These are phyloP conservation scores for Stigmatopora argus DNA, from an alignment of 2,113 vertebrate genomes.

Conservation along the genomic window DNA sequence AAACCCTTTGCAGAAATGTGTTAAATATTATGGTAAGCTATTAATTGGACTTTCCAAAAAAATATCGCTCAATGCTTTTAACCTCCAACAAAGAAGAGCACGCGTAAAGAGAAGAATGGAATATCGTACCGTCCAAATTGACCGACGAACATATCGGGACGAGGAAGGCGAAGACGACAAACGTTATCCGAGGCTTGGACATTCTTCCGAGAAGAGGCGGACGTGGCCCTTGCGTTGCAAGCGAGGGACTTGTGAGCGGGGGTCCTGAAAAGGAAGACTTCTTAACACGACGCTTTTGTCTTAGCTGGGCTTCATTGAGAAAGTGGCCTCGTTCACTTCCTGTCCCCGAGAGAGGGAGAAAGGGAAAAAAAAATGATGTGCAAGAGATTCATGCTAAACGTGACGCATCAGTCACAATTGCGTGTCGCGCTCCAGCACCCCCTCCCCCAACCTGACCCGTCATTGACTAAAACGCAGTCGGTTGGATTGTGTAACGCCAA, in stretches of 20 bases:
- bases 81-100: not conserved
- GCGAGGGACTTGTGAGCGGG: conserved; percentile 45
- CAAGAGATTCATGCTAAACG: conserved; percentile 19
- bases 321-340: conserved; percentile 45
- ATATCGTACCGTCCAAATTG: conserved; percentile 49
- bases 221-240: conserved; percentile 44
- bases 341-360: conserved; percentile 1
- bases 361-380: conserved; percentile 12
- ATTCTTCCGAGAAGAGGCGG: conserved; percentile 45
- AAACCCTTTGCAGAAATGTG: too few relatives aligned
- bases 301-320: conserved; percentile 37
- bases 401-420: conserved; percentile 22
- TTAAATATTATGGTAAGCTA: too few relatives aligned
- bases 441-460: not conserved
- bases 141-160: conserved; percentile 27
- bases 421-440: not conserved
- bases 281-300: conserved; percentile 42
- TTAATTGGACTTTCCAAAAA: too few relatives aligned
- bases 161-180: conserved; percentile 43
- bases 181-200: conserved; percentile 43
- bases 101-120: not conserved
- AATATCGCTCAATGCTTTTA: not conserved
- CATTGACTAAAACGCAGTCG: not conserved
- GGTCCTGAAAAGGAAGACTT: conserved; percentile 37
- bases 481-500: not conserved